Percentiles rank a stretch among this genome's conserved stretches.
Evolutionary conservation across 2,113 vertebrate genomes (phyloP).

Genomic region (Aegithalos caudatus): DNA sequence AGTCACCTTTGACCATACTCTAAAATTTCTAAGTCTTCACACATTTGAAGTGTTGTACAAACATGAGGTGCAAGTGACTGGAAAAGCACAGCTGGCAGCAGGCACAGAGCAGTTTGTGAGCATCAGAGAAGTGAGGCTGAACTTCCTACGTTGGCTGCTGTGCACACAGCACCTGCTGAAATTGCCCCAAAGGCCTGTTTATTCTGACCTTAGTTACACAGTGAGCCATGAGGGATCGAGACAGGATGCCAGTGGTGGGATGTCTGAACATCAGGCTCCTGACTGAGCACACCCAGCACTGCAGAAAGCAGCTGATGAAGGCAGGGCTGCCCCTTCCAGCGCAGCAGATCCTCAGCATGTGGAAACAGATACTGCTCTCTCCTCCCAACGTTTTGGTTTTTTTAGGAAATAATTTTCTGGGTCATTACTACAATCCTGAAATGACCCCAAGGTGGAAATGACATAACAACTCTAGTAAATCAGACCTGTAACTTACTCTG

Average conservation of each 20-base stretch:
- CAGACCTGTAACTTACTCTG: neutral
- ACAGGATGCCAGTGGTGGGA: neutral
- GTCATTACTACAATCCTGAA: neutral
- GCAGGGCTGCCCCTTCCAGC: neutral
- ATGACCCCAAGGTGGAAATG: neutral
- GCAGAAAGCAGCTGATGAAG: neutral
- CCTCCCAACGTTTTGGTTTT: neutral
- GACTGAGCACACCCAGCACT: neutral
- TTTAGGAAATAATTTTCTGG: neutral
- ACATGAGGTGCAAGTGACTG: neutral
- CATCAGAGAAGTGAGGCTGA: neutral
- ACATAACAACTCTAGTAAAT: constrained; percentile 26
- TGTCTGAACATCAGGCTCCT: neutral
- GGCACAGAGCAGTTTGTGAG: neutral
- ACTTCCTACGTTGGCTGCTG: neutral
- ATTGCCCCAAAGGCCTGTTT: neutral
- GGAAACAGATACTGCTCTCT: neutral
- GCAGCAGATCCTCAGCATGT: rapidly evolving
- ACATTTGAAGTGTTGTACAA: neutral
- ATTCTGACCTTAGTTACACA: neutral
- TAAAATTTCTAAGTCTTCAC: neutral
- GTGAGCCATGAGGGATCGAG: neutral
- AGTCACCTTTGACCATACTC: neutral
- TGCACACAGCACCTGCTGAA: neutral
- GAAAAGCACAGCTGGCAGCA: neutral